phyloP scores from a whole-genome alignment of 2,113 vertebrate genomes.

The Antigone vipio region DNA sequence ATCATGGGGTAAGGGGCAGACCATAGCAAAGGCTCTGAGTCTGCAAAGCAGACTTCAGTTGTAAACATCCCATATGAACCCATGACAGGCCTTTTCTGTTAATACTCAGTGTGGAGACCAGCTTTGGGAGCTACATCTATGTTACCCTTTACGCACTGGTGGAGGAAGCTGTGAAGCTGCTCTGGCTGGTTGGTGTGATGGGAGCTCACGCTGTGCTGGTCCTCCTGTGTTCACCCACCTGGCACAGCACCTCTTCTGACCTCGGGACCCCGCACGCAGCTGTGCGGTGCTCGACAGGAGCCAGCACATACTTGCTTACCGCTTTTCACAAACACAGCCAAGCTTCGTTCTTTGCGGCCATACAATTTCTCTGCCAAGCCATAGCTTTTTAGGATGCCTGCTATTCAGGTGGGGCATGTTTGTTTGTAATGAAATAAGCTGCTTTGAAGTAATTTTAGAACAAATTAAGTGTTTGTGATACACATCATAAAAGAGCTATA shows the following conservation, averaged over 20 bases:
- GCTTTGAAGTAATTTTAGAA: background rate
- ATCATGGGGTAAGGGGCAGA: rapidly evolving
- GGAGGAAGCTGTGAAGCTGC: background rate
- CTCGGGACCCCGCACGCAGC: background rate
- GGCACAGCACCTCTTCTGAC: background rate
- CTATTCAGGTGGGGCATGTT: background rate
- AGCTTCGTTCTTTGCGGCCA: background rate
- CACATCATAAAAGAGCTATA: background rate
- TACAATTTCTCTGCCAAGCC: background rate
- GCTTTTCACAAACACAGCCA: background rate
- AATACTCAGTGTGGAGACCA: background rate
- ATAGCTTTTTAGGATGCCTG: background rate
- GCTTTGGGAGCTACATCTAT: background rate
- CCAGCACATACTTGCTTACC: background rate
- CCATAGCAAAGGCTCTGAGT: background rate
- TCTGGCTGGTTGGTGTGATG: background rate
- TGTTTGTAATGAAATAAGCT: background rate
- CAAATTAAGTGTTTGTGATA: background rate
- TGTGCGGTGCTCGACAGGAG: background rate
- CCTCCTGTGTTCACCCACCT: background rate
- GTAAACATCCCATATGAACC: background rate
- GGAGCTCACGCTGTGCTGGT: background rate
- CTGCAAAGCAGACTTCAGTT: background rate
- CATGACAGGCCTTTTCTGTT: background rate
- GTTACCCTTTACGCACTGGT: background rate